Percentiles rank a stretch among this genome's conserved stretches.
Conservation (phyloP, 1,140 invertebrate genomes). For the Drosophila repletoides region DNA sequence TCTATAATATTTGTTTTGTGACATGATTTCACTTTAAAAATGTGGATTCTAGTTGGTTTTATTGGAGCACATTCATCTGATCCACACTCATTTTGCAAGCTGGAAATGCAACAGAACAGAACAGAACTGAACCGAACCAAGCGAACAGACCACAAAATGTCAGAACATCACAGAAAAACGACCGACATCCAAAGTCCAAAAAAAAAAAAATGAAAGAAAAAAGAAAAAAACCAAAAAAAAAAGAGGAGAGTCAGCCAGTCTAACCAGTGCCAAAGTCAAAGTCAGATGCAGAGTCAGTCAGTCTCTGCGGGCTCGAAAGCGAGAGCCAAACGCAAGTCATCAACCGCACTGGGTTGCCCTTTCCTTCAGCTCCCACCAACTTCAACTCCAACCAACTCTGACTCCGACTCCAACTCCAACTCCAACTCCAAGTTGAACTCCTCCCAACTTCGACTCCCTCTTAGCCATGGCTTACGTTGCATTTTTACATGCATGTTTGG, state of each 20-base stretch:
- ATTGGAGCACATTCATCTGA: no score
- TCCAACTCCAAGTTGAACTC: neutral
- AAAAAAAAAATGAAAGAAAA: neutral
- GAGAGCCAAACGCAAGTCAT: conserved; percentile 66
- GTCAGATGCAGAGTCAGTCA: conserved; percentile 59
- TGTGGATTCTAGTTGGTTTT: no score
- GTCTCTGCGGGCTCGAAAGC: conserved; percentile 58
- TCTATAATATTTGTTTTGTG: no score
- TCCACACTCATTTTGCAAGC: neutral
- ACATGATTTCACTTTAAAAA: no score
- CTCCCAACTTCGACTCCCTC: neutral
- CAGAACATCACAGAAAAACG: conserved; percentile 21
- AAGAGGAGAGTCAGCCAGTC: conserved; percentile 52
- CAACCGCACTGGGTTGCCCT: conserved; percentile 57
- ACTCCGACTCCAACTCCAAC: conserved; percentile 3
- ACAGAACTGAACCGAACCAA: neutral
- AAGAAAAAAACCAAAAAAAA: neutral
- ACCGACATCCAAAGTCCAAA: conserved; percentile 18
- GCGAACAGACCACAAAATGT: neutral
- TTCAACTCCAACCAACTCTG: neutral
- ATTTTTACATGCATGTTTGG: conserved; percentile 77
- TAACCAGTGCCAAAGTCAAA: conserved; percentile 51
- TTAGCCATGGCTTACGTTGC: conserved; percentile 61
- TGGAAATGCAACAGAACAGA: conserved; percentile 4
- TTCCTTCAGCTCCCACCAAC: neutral